These are phyloP conservation scores for Phlogophora meticulosa DNA, from an alignment of 2,888 invertebrate genomes.

Conservation along the genomic window DNA sequence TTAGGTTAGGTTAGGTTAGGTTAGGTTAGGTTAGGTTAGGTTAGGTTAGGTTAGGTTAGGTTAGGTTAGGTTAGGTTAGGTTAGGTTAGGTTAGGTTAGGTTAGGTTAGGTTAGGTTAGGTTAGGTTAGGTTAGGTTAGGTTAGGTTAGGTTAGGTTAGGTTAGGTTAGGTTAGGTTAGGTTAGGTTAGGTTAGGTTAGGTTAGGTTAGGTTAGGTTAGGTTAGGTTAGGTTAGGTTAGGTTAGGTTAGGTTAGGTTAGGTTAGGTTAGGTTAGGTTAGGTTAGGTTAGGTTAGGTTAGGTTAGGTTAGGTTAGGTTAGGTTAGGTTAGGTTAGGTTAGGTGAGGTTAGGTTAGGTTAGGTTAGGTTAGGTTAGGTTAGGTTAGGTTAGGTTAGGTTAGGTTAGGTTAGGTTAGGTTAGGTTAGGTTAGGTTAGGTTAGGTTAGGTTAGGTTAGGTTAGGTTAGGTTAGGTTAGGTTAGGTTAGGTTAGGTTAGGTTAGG, in stretches of 20 bases:
- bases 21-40: conserved; percentile 19
- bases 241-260: neutral
- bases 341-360: neutral
- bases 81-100: conserved; percentile 44
- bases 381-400: neutral
- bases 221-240: neutral
- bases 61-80: conserved; percentile 19
- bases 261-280: neutral
- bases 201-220: neutral
- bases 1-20: conserved; percentile 18
- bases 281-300: neutral
- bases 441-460: conserved; percentile 31
- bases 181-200: neutral
- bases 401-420: neutral
- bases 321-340: neutral
- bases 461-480: conserved; percentile 29
- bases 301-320: neutral
- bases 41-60: conserved; percentile 6
- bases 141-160: conserved; percentile 37
- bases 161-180: conserved; percentile 36
- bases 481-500: conserved; percentile 41
- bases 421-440: conserved; percentile 29
- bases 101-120: conserved; percentile 47
- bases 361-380: neutral
- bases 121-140: conserved; percentile 27